Percentiles rank a stretch among this genome's conserved stretches.
These are phyloP conservation scores for Dunckerocampus dactyliophorus DNA, from an alignment of 2,113 vertebrate genomes.

Conservation along the genomic window DNA sequence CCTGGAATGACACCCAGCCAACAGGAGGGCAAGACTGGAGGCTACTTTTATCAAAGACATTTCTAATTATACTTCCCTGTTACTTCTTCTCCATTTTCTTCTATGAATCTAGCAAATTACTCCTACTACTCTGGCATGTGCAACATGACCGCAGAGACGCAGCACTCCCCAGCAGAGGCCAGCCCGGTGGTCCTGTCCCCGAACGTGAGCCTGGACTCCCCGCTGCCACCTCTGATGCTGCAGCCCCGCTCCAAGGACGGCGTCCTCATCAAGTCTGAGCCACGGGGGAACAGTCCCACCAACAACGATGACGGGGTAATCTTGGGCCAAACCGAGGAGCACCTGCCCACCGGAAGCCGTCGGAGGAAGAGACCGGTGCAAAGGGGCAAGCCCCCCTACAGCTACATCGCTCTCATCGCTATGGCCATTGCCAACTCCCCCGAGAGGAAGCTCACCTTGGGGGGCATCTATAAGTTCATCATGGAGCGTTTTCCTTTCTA, in stretches of 20 bases:
- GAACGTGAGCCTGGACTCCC: constrained; percentile 69
- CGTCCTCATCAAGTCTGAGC: constrained; percentile 76
- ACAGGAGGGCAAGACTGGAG: constrained; percentile 23
- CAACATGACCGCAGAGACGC: constrained; percentile 79
- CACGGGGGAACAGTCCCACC: constrained; percentile 62
- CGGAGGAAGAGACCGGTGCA: constrained; percentile 90
- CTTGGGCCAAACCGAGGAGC: constrained; percentile 70
- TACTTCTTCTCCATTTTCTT: constrained; percentile 39
- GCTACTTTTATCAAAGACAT: neutral
- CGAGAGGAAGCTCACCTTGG: constrained; percentile 90
- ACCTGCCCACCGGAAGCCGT: constrained; percentile 76
- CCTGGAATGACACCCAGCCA: constrained; percentile 61
- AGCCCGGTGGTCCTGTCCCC: constrained; percentile 75
- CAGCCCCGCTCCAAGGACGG: constrained; percentile 66
- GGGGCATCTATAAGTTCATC: constrained; percentile 96
- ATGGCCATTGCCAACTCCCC: constrained; percentile 96
- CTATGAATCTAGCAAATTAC: constrained; percentile 82
- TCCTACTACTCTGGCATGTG: constrained; percentile 77
- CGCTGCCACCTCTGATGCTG: constrained; percentile 61
- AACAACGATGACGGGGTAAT: constrained; percentile 57
- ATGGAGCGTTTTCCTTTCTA: constrained; percentile 97
- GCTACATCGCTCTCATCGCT: constrained; percentile 95
- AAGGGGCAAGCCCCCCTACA: constrained; percentile 93
- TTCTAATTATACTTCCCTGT: neutral
- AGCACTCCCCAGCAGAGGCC: constrained; percentile 69